Evolutionary conservation across 2,888 invertebrate genomes (phyloP), one percentile per base, ranked within the genome.

Genomic region (Nomada fucata): DNA sequence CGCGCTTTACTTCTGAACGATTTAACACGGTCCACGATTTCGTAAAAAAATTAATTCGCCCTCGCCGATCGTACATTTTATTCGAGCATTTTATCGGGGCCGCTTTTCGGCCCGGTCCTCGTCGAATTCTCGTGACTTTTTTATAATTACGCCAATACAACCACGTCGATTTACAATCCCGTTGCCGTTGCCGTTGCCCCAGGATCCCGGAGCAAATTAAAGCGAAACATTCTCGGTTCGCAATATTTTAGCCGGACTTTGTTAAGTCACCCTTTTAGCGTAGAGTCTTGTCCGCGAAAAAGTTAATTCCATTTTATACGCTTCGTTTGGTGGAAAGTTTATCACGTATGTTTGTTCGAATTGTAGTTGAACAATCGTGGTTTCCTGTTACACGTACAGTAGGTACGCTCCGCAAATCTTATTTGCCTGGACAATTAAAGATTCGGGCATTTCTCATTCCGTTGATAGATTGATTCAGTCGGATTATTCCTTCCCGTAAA

Each of bases 21-120:
- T 86, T 88, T 88, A 83, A 86, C 86, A 65, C 71, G 47, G 61
- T 61, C 76, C 72, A 60, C 67, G 70, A 64, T 73, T 71, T 69
- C 65, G 47, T 50, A 23, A 23, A 47, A 76, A 79, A 85, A 87
- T 77, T 73, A 77, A 76, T 65, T 70, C 65, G 55, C 53, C 26
- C 44, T 36, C 23, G 13, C 26, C 59, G 23, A 36, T 26, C 26
- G 42, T n/a, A n/a, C 7, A 53, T 53, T 80, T 78, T 68, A 68
- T 47, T 57, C 47, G 15, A 9, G 53, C n/a, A 26, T 55, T 44
- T 53, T 44, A 23, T 57, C 68, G 1, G 3, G 10, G 15, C 15
- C 42, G 10, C 52, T 23, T 36, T 36, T 36, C 36, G 36, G 7
- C 7, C 7, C 36, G 7, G 36, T 7, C 36, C 36, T 55, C n/a